These are phyloP conservation scores for Plemyria rubiginata DNA, from an alignment of 2,888 invertebrate genomes.

Conservation along the genomic window DNA sequence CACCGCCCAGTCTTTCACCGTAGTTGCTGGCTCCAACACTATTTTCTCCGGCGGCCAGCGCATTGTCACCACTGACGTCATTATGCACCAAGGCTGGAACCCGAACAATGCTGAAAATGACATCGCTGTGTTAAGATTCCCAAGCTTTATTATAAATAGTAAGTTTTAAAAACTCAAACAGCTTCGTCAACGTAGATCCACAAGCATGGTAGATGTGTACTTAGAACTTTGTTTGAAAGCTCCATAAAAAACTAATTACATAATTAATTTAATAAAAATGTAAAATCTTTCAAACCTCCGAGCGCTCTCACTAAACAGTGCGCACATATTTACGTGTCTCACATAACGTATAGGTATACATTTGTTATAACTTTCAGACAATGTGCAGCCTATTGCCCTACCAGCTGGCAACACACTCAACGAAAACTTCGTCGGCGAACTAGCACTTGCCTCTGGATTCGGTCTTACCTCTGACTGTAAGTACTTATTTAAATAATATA, in stretches of 20 bases:
- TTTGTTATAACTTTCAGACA: conserved; percentile 41
- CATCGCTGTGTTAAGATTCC: conserved; percentile 51
- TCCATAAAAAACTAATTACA: too few species aligned
- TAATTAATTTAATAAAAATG: too few species aligned
- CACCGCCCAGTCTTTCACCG: conserved; percentile 51
- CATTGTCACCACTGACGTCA: conserved; percentile 43
- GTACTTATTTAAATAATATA: too few species aligned
- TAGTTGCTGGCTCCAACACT: conserved; percentile 59
- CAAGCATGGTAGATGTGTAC: too few species aligned
- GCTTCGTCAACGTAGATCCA: too few species aligned
- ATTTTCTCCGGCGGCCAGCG: conserved; percentile 59
- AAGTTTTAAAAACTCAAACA: neutral
- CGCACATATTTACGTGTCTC: too few species aligned
- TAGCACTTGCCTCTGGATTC: conserved; percentile 59
- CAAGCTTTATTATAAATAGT: neutral
- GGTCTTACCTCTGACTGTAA: conserved; percentile 59
- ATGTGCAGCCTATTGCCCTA: conserved; percentile 57
- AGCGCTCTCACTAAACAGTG: too few species aligned
- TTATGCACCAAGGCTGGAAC: conserved; percentile 55
- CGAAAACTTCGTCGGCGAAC: conserved; percentile 46
- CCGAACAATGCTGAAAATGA: conserved; percentile 52
- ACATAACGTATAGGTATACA: neutral
- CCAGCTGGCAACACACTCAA: conserved; percentile 47
- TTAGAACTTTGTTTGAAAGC: too few species aligned
- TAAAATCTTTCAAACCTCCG: too few species aligned